These are phyloP conservation scores for Melanotaenia trifasciata DNA, from an alignment of 2,797 vertebrate genomes.

Conservation along the genomic window DNA sequence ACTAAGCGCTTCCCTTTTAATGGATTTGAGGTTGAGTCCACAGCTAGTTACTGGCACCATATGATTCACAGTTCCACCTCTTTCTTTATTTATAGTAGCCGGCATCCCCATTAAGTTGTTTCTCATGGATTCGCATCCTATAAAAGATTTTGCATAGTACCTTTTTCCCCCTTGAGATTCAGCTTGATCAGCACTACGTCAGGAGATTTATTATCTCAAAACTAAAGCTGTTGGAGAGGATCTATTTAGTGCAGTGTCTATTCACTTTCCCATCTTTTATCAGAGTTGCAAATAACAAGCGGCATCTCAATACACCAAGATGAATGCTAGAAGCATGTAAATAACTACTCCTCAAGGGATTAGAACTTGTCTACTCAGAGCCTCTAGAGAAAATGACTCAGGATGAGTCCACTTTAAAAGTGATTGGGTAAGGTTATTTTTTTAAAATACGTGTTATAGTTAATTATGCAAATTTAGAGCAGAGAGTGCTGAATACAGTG, in stretches of 20 bases:
- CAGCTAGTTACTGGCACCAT: neutral
- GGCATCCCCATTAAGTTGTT: constrained; percentile 1
- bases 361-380: constrained; percentile 17
- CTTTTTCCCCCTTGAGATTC: neutral
- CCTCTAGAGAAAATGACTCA: constrained; percentile 25
- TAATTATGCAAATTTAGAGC: constrained; percentile 15
- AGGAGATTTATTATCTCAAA: constrained; percentile 4
- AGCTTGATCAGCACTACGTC: neutral
- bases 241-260: constrained; percentile 22
- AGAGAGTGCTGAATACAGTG: constrained; percentile 5
- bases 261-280: constrained; percentile 27
- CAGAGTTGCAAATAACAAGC: constrained; percentile 19
- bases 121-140: neutral
- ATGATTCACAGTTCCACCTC: constrained; percentile 43
- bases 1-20: neutral
- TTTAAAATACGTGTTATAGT: neutral
- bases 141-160: neutral
- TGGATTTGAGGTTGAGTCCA: neutral
- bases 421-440: neutral
- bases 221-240: neutral
- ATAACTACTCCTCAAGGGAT: constrained; percentile 19
- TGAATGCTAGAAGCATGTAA: constrained; percentile 7
- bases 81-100: neutral
- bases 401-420: constrained; percentile 7
- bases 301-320: constrained; percentile 9